Percentiles rank a stretch among this genome's conserved stretches.
Evolutionary conservation across 2,797 vertebrate species (phyloP).

Genomic region (Eulemur albifrons): DNA sequence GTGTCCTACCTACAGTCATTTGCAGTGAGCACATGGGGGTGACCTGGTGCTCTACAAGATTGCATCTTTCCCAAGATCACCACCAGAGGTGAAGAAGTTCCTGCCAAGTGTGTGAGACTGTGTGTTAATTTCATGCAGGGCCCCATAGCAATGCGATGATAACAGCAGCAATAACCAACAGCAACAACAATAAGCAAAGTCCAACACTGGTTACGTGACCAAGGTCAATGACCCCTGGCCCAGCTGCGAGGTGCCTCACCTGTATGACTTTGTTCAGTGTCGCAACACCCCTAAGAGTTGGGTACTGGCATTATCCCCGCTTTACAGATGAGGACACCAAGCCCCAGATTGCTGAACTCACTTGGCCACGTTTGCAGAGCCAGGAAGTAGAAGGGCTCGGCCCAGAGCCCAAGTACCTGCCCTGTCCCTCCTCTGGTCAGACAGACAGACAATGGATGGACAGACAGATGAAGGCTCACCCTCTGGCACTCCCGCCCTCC

Average conservation of each 20-base stretch:
- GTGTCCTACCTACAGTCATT: neutral
- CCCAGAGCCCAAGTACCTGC: neutral
- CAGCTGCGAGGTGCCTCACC: neutral
- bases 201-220: too few relatives aligned
- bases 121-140: too few relatives aligned
- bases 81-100: neutral
- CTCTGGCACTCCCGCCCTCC: fast-evolving
- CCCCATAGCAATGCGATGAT: neutral
- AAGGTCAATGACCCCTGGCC: neutral
- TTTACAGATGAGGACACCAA: neutral
- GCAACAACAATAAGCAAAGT: neutral
- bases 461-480: neutral
- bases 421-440: neutral
- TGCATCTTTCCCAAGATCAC: neutral
- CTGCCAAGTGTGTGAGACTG: neutral
- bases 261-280: too few relatives aligned
- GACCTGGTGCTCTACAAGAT: neutral
- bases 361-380: neutral
- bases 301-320: neutral
- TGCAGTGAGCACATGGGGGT: neutral
- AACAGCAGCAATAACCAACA: neutral
- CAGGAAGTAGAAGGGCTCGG: neutral
- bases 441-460: neutral
- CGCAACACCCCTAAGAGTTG: neutral
- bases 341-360: neutral